Evolutionary conservation across 2,113 vertebrate species (phyloP).

Genomic region (Saccopteryx leptura): DNA sequence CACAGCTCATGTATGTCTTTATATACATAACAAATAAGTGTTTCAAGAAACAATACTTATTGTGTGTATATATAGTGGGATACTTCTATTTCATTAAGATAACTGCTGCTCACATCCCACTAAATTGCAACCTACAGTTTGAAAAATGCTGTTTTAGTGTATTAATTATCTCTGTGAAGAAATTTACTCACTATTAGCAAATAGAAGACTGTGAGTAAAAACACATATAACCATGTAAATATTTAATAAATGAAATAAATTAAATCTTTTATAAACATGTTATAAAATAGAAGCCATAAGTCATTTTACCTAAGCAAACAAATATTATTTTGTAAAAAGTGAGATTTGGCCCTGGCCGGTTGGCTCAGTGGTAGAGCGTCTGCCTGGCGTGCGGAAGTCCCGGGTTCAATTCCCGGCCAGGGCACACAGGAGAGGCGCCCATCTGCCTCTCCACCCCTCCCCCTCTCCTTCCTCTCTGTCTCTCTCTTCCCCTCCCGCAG

Average conservation of each 20-base stretch:
- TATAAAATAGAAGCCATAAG: slow-evolving; percentile 38
- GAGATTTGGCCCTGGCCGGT: no score
- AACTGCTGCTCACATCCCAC: not conserved
- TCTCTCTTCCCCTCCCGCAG: no score
- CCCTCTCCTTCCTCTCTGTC: no score
- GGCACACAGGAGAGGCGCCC: no score
- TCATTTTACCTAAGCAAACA: not conserved
- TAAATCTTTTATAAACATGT: slow-evolving; percentile 43
- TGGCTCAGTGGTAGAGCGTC: no score
- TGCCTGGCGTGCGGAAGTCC: no score
- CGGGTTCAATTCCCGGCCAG: no score
- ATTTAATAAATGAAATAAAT: slow-evolving; percentile 35
- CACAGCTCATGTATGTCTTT: not conserved
- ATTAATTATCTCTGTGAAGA: slow-evolving; percentile 16
- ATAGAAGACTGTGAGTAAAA: slow-evolving; percentile 54
- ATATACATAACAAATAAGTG: not conserved
- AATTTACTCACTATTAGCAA: slow-evolving; percentile 16
- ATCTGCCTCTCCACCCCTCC: no score
- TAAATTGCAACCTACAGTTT: slow-evolving; percentile 21
- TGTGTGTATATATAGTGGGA: not conserved
- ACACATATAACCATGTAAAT: not conserved
- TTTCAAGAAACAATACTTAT: not conserved
- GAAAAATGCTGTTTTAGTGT: not conserved
- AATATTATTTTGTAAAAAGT: slow-evolving; percentile 40
- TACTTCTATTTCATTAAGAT: slow-evolving; percentile 48